A percentile compares a stretch with the other conserved stretches of the same genome.
Conservation (phyloP, 37 sponge, comb jelly and placozoan genomes). For the Beroe ovata region DNA sequence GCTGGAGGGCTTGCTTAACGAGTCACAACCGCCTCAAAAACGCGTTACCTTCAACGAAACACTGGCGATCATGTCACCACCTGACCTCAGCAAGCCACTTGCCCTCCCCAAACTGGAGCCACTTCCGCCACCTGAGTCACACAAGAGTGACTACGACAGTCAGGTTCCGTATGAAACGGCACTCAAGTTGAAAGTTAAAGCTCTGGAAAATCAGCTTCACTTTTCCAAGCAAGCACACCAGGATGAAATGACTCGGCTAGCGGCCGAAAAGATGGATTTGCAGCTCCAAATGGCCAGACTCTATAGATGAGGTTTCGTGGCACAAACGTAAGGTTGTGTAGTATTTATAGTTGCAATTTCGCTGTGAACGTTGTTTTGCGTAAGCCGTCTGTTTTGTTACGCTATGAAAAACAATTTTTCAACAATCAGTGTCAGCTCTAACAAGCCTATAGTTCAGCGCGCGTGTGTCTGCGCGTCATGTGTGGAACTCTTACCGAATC, state of each 20-base stretch:
- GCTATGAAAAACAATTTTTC: too few relatives aligned
- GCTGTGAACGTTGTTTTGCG: too few relatives aligned
- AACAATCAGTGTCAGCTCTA: too few relatives aligned
- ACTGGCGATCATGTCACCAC: neutral
- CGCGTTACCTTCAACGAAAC: constrained; percentile 19
- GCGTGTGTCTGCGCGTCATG: too few relatives aligned
- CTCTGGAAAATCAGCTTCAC: constrained; percentile 18
- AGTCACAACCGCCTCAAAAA: neutral
- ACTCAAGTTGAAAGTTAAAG: neutral
- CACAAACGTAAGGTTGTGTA: too few relatives aligned
- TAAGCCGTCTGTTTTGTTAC: too few relatives aligned
- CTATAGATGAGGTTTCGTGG: neutral
- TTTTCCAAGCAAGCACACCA: constrained; percentile 42
- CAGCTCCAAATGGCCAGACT: constrained; percentile 39
- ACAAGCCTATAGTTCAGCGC: too few relatives aligned
- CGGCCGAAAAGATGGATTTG: constrained; percentile 44
- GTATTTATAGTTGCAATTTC: too few relatives aligned
- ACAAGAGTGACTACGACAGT: neutral
- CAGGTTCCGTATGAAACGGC: constrained; percentile 8
- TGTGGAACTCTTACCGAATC: too few relatives aligned
- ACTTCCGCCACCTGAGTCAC: neutral
- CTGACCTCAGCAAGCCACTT: neutral
- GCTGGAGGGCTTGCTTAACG: constrained; percentile 16
- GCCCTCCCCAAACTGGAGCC: constrained; percentile 51
- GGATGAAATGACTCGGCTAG: constrained; percentile 30